phyloP scores from a whole-genome alignment of 2,888 invertebrate genomes.

The Cryptocephalus primarius region DNA sequence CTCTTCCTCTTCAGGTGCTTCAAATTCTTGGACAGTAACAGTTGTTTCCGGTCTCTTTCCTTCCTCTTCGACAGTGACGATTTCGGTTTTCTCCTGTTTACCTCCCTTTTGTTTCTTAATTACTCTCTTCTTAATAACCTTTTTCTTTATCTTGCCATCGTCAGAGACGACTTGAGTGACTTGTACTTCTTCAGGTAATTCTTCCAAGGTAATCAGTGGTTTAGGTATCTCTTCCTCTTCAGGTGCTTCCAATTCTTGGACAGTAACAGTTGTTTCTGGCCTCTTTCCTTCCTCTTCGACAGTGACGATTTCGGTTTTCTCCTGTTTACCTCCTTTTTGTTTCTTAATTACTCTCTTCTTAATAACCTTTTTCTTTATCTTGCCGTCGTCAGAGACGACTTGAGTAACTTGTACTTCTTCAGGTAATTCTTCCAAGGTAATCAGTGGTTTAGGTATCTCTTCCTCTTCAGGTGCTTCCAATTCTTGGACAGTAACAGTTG shows the following conservation, averaged over 20 bases:
- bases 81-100: constrained; percentile 23
- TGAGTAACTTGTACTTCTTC: constrained; percentile 25
- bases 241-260: constrained; percentile 25
- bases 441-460: constrained; percentile 20
- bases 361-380: constrained; percentile 24
- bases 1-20: background rate
- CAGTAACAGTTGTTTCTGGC: constrained; percentile 32
- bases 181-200: constrained; percentile 15
- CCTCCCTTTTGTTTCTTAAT: constrained; percentile 33
- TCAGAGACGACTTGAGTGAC: constrained; percentile 14
- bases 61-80: constrained; percentile 11
- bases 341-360: constrained; percentile 29
- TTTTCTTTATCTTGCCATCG: constrained; percentile 19
- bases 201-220: constrained; percentile 7
- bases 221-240: constrained; percentile 24
- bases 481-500: constrained; percentile 22
- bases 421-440: constrained; percentile 23
- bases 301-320: constrained; percentile 26
- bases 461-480: constrained; percentile 24
- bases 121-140: constrained; percentile 30
- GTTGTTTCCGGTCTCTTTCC: constrained; percentile 16
- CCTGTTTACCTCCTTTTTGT: constrained; percentile 30
- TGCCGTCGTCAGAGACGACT: constrained; percentile 21
- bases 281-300: constrained; percentile 23
- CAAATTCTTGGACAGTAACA: constrained; percentile 29